Evolutionary conservation across 2,888 invertebrate species (phyloP), one percentile per base, ranked within the genome.

Genomic region (Catocala nupta): DNA sequence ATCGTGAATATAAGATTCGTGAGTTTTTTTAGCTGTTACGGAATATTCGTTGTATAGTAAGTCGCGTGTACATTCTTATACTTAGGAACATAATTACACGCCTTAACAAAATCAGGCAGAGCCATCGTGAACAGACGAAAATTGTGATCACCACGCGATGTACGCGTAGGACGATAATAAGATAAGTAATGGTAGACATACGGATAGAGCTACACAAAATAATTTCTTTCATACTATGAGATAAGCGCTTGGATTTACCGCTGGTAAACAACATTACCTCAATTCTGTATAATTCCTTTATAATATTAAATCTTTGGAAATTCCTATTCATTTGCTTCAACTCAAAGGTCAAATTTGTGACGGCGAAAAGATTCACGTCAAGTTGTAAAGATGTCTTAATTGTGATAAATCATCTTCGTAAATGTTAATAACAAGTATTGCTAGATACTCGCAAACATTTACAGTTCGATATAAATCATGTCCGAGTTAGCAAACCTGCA

Each of bases 141-240:
- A 91, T 91, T 89, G 83, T 89, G 86, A 91, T 89, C 85, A 85
- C 86, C 87, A 87, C 87, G 88, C 87, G 86, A 89, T 84, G 71
- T 70, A 80, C 71, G 89, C 87, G 92, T 92, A 89, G 92, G 92
- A 79, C 61, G 85, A 82, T 88, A 89, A 87, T 90, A 85, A 86
- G 84, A 83, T 82, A 82, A 86, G 84, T 87, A 86, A 89, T 85
- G 74, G 75, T 77, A 69, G 65, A 65, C 67, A 79, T 71, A 71
- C 65, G 74, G 68, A 65, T 68, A 74, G 42, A 48, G 60, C 69
- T 63, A 67, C 70, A 77, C 63, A 73, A 73, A 72, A 59, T 70
- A 64, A 73, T 70, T 75, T 71, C 66, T 71, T 67, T 69, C 63
- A 59, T 68, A 65, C 63, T 56, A 55, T 51, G 47, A 69, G 73